phyloP scores from a whole-genome alignment of 2,888 invertebrate genomes.

The Heliconius erato region DNA sequence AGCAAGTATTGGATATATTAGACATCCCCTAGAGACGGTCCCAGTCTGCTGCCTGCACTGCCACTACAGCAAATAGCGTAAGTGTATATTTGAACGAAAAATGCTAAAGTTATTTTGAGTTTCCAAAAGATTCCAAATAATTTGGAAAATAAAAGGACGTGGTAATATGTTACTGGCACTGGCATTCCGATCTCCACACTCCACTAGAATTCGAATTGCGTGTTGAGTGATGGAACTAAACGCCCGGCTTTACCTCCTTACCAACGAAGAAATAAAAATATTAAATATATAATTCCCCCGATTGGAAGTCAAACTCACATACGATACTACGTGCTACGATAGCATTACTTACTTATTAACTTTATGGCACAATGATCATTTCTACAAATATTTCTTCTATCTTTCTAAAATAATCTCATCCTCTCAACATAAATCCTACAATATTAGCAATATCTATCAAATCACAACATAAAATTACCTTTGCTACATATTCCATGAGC shows the following conservation, averaged over 20 bases:
- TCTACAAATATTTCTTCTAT: not conserved
- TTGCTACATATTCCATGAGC: not conserved
- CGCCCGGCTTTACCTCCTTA: too few species aligned
- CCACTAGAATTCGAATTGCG: too few species aligned
- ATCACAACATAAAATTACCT: slow-evolving; percentile 1
- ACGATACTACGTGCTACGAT: too few species aligned
- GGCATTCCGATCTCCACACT: too few species aligned
- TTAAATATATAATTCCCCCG: too few species aligned
- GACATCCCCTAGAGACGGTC: slow-evolving; percentile 1
- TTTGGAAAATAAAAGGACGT: too few species aligned
- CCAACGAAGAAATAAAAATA: too few species aligned
- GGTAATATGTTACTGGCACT: too few species aligned
- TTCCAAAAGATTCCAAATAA: not conserved
- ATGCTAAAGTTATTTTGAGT: not conserved
- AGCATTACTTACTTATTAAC: not conserved
- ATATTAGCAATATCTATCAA: not conserved
- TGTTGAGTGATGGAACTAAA: too few species aligned
- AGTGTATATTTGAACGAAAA: slow-evolving; percentile 20
- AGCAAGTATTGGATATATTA: slow-evolving; percentile 6
- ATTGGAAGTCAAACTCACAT: not conserved
- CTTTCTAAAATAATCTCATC: not conserved
- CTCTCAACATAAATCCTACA: not conserved
- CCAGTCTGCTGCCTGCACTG: not conserved
- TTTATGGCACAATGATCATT: not conserved
- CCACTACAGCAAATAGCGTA: not conserved